phyloP scores from a whole-genome alignment of 2,888 invertebrate genomes.

The Pseudanteris insignis region DNA sequence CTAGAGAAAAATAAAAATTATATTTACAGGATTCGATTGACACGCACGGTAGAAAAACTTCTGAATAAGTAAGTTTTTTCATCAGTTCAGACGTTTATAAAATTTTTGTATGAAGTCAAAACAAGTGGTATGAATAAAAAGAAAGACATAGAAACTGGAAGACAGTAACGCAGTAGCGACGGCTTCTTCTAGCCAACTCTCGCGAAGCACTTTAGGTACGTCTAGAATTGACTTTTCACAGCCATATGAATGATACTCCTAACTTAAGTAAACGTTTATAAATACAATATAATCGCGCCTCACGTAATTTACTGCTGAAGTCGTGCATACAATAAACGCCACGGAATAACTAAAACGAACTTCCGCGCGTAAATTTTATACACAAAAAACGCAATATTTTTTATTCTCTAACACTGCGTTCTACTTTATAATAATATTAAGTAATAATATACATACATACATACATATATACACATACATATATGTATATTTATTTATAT shows the following conservation, averaged over 20 bases:
- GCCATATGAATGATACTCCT: conserved; percentile 67
- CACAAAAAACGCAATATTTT: background rate
- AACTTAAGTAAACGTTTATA: conserved; percentile 65
- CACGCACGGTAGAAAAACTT: background rate
- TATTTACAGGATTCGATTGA: conserved; percentile 29
- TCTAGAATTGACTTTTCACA: conserved; percentile 67
- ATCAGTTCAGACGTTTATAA: no score
- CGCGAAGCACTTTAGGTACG: conserved; percentile 67
- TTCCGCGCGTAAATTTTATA: conserved; percentile 41
- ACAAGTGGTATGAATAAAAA: background rate
- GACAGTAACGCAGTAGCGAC: conserved; percentile 16
- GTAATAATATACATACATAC: conserved; percentile 14
- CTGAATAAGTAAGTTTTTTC: no score
- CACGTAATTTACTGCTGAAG: conserved; percentile 35
- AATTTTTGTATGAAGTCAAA: background rate
- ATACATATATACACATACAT: background rate
- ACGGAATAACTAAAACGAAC: conserved; percentile 21
- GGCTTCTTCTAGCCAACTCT: conserved; percentile 43
- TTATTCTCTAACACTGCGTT: background rate
- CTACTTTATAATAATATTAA: conserved; percentile 6
- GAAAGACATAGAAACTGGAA: conserved; percentile 21
- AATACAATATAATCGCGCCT: conserved; percentile 48
- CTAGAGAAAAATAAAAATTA: conserved; percentile 28
- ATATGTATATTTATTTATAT: no score
- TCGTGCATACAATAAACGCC: conserved; percentile 14